phyloP scores from a whole-genome alignment of 2,797 vertebrate genomes.

The Sebastes jordani region DNA sequence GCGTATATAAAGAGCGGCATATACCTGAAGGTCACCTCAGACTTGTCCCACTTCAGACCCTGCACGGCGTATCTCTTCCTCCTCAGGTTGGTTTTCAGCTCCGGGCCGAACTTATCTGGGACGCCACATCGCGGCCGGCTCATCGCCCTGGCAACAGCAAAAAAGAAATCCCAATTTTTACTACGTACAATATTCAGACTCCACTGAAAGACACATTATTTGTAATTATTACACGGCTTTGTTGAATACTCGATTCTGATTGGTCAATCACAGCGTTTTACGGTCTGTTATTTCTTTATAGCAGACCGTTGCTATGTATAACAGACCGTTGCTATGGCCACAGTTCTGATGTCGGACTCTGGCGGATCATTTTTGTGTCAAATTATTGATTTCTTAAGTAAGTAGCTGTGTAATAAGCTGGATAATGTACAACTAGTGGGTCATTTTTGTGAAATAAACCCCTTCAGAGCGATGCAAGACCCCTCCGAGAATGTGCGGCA shows the following conservation, averaged over 20 bases:
- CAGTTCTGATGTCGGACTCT: too few relatives aligned
- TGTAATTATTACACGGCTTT: background rate
- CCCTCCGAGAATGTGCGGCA: too few relatives aligned
- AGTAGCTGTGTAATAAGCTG: rapidly evolving
- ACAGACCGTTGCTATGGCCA: too few relatives aligned
- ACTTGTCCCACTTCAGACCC: slow-evolving; percentile 91
- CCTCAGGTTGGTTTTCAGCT: slow-evolving; percentile 91
- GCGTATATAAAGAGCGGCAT: background rate
- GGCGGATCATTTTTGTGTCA: too few relatives aligned
- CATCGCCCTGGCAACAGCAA: slow-evolving; percentile 86
- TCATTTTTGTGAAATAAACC: too few relatives aligned
- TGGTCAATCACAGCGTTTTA: rapidly evolving
- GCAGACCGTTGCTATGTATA: too few relatives aligned
- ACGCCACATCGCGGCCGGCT: slow-evolving; percentile 90
- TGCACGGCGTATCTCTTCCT: slow-evolving; percentile 91
- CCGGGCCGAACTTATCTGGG: slow-evolving; percentile 90
- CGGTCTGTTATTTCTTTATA: too few relatives aligned
- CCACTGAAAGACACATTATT: background rate
- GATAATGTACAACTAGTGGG: too few relatives aligned
- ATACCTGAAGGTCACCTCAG: slow-evolving; percentile 92
- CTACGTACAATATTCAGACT: background rate
- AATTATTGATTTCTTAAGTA: too few relatives aligned
- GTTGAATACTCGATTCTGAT: too few relatives aligned
- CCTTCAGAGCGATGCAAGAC: too few relatives aligned
- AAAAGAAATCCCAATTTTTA: background rate